Base-by-base conservation (phyloP, 1,140 invertebrate genomes). In the Zaprionus nigranus region DNA sequence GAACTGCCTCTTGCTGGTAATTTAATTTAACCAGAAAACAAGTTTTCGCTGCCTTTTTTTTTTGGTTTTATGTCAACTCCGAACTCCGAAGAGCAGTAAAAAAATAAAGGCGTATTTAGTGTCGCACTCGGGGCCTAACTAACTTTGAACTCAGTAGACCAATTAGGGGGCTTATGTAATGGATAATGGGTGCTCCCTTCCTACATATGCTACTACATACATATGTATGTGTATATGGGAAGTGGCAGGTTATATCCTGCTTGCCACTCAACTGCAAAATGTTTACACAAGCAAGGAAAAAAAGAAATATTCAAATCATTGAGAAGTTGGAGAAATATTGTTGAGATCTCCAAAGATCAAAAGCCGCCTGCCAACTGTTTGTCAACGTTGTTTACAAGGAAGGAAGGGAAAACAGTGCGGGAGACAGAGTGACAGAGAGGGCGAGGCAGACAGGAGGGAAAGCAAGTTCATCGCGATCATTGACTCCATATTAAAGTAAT, bases 21-120 rank as follows among this genome's bases (percentile, higher is more conserved):
- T 88, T 88, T 88, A 68, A 74, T 88, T 88, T 90, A 88, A 79
- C 75, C 65, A 72, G 84, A 79, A 86, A 90, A 88, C 84, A 62
- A 90, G 84, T 88, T 85, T 81, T 51, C 30, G 59, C 54, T 82
- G 40, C n/a, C n/a, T 46, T 46, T 9, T 46, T 46, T 46, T 46
- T 46, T 46, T 46, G 6, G 62, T 81, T 78, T 80, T 59, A 80
- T 84, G 85, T 78, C 85, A 88, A 74, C 76, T 73, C 34, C 34
- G 60, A 65, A 65, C 30, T 24, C 56, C 60, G 43, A 24, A 73
- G 46, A 62, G 70, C 62, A 73, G 38, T 68, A 40, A 70, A 75
- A 75, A 58, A 53, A 20, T 46, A 46, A 17, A 46, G 40, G 26
- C 22, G 4, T 56, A 61, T 60, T 36, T 63, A 53, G 56, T 60